Evolutionary conservation across 2,888 invertebrate species (phyloP).

Genomic region (Drosophila mercatorum): DNA sequence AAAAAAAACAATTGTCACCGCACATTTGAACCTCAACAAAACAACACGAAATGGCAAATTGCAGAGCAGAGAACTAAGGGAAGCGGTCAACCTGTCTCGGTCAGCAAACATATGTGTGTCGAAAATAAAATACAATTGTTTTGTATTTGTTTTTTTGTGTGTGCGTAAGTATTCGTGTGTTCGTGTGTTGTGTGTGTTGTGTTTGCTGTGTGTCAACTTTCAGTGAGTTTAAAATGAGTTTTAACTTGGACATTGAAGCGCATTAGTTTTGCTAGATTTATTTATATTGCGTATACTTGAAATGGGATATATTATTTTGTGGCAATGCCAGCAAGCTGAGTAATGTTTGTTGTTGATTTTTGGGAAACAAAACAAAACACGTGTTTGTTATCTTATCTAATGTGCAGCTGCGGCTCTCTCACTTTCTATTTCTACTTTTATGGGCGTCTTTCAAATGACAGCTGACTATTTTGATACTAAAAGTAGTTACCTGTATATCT

Average conservation of each 20-base stretch:
- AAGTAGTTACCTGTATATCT: no score
- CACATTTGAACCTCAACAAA: conserved; percentile 66
- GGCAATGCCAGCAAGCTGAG: background rate
- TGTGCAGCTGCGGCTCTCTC: background rate
- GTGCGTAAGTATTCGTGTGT: background rate
- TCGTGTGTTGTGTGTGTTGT: conserved; percentile 13
- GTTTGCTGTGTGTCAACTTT: conserved; percentile 22
- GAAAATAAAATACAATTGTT: conserved; percentile 32
- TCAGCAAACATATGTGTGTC: conserved; percentile 47
- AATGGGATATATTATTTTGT: background rate
- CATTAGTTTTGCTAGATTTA: conserved; percentile 55
- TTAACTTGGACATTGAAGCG: conserved; percentile 59
- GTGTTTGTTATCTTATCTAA: background rate
- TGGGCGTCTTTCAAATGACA: no score
- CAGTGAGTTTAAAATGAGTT: conserved; percentile 64
- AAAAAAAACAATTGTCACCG: conserved; percentile 73
- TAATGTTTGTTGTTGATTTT: background rate
- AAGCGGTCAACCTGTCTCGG: conserved; percentile 37
- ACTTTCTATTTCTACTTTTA: background rate
- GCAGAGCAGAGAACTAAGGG: conserved; percentile 45
- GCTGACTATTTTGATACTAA: no score
- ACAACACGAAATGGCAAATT: conserved; percentile 65
- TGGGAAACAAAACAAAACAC: background rate
- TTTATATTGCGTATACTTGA: background rate
- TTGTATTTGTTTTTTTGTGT: background rate